A percentile compares a stretch with the other conserved stretches of the same genome.
Conservation (phyloP, 2,888 invertebrate genomes). For the Campaea margaritaria region DNA sequence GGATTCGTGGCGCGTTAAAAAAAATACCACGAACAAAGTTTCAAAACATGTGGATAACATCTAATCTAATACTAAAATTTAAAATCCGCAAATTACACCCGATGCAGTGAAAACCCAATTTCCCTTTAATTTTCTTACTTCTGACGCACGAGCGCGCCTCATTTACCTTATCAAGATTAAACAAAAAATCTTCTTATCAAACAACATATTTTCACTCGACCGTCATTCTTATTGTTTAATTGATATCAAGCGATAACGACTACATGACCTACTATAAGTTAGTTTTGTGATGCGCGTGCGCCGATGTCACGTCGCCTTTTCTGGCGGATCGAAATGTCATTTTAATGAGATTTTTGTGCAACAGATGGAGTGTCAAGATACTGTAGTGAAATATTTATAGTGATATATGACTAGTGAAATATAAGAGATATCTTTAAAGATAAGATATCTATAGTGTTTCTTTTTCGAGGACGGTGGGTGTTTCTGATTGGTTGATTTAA, state of each 20-base stretch:
- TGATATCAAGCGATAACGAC: conserved; percentile 47
- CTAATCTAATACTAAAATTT: too few species aligned
- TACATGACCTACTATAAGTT: conserved; percentile 43
- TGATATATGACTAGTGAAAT: not conserved
- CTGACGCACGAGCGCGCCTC: conserved; percentile 13
- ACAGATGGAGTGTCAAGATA: not conserved
- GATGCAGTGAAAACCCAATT: not conserved
- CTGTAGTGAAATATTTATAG: not conserved
- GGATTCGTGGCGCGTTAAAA: too few species aligned
- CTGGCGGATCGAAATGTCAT: not conserved
- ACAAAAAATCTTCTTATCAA: conserved; percentile 41
- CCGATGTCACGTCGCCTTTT: conserved; percentile 9
- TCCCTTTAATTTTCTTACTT: not conserved
- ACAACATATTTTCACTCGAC: conserved; percentile 38
- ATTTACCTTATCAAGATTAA: conserved; percentile 25
- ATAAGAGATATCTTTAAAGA: not conserved
- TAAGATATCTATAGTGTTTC: not conserved
- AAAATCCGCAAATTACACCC: too few species aligned
- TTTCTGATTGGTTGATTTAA: too few species aligned
- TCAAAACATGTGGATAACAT: too few species aligned
- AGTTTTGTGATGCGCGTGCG: conserved; percentile 14
- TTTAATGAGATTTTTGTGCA: conserved; percentile 1
- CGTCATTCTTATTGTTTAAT: conserved; percentile 46
- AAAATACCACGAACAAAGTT: too few species aligned
- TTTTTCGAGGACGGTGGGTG: too few species aligned